phyloP scores from a whole-genome alignment of 2,113 vertebrate species.

The Hemicordylus capensis region DNA sequence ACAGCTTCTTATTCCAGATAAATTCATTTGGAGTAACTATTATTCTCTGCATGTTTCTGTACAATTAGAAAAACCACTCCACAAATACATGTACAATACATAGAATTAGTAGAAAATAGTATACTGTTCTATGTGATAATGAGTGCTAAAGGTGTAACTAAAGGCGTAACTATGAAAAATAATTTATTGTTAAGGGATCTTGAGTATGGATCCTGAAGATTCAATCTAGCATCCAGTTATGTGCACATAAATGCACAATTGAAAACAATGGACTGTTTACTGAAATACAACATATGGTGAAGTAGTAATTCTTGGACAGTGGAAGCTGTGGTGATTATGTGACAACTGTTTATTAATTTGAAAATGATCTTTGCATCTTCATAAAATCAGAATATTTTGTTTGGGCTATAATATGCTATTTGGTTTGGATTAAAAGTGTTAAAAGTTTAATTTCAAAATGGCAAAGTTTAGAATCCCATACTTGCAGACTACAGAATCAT shows the following conservation, averaged over 20 bases:
- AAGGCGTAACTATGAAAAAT: not conserved
- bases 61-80: not conserved
- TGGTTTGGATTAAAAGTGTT: not conserved
- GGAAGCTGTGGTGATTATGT: not conserved
- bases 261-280: not conserved
- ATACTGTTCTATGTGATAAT: not conserved
- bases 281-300: not conserved
- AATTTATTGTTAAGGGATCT: not conserved
- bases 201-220: not conserved
- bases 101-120: not conserved
- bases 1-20: not conserved
- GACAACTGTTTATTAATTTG: not conserved
- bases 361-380: not conserved
- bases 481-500: too few relatives aligned
- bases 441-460: not conserved
- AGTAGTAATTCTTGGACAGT: not conserved
- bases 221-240: not conserved
- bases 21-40: not conserved
- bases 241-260: not conserved
- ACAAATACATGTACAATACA: not conserved
- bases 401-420: constrained; percentile 23
- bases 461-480: not conserved
- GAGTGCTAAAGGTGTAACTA: not conserved
- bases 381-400: not conserved
- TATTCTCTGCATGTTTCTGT: too few relatives aligned